Conservation (phyloP, 2,888 invertebrate genomes). For the Orchesellides sinensis region DNA sequence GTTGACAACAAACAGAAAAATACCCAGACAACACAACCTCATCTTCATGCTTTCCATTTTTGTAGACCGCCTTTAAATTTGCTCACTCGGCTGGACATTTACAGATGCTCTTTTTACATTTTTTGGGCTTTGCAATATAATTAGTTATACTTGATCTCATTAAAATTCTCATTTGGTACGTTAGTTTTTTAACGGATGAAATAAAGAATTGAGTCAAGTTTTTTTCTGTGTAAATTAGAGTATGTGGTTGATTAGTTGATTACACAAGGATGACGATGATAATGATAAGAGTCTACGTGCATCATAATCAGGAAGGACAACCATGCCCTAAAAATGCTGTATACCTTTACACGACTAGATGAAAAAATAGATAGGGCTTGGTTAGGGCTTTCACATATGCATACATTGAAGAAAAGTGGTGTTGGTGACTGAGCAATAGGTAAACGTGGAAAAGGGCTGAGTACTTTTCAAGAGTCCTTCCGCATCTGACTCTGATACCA, state of each 20-base stretch:
- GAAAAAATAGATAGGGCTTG: background rate
- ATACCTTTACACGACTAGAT: background rate
- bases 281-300: constrained; percentile 1
- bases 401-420: background rate
- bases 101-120: too few relatives aligned
- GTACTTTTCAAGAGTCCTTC: constrained; percentile 23
- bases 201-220: background rate
- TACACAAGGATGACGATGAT: background rate
- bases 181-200: too few relatives aligned
- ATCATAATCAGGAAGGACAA: background rate
- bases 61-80: too few relatives aligned
- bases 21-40: too few relatives aligned
- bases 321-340: background rate
- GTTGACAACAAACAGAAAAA: too few relatives aligned
- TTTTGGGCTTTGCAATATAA: too few relatives aligned
- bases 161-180: too few relatives aligned
- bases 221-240: constrained; percentile 1
- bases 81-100: too few relatives aligned
- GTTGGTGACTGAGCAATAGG: background rate
- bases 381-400: background rate
- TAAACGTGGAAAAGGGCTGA: constrained; percentile 1
- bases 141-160: too few relatives aligned
- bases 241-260: background rate
- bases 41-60: too few relatives aligned
- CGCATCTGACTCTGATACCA: background rate